Percentiles rank a stretch among this genome's conserved stretches.
phyloP scores from a whole-genome alignment of 2,113 vertebrate genomes.

The Rattus norvegicus region GRCr8 NC_086025.1:127376001-127376500 shows the following conservation, averaged over 20 bases:
- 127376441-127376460: conserved; percentile 99
- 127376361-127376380: neutral
- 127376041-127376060: neutral
- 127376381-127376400: neutral
- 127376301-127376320: neutral
- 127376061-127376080: neutral
- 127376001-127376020: conserved; percentile 56
- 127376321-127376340: neutral
- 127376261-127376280: neutral
- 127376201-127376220: neutral
- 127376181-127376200: neutral
- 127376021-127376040: conserved; percentile 29
- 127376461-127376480: conserved; percentile 97
- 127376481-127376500: conserved; percentile 94
- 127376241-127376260: conserved; percentile 33
- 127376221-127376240: neutral
- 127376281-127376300: neutral
- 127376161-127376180: neutral
- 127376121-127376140: neutral
- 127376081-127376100: neutral
- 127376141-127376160: neutral
- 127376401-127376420: neutral
- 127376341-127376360: neutral
- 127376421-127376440: neutral
- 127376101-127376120: neutral